A percentile compares a stretch with the other conserved stretches of the same genome.
These are phyloP conservation scores for Bos taurus DNA, from an alignment of 2,113 vertebrate genomes.

Conservation along the genomic window ARS-UCD2.0 NC_037351.1:30268001-30268500, in stretches of 20 bases:
- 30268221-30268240: not conserved
- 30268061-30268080: not conserved
- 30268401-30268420: slow-evolving; percentile 35
- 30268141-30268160: not conserved
- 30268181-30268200: not conserved
- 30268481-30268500: not conserved
- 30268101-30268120: not conserved
- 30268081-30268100: not conserved
- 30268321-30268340: slow-evolving; percentile 8
- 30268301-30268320: slow-evolving; percentile 35
- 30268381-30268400: slow-evolving; percentile 40
- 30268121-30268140: not conserved
- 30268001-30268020: not conserved
- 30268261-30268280: not conserved
- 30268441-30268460: not conserved
- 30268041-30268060: not conserved
- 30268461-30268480: slow-evolving; percentile 1
- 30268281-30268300: not conserved
- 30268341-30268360: slow-evolving; percentile 53
- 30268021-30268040: not conserved
- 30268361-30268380: slow-evolving; percentile 23
- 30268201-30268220: not conserved
- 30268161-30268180: not conserved
- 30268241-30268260: not conserved
- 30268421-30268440: slow-evolving; percentile 41